phyloP scores from a whole-genome alignment of 2,797 vertebrate genomes.

The Paguma larvata region DNA sequence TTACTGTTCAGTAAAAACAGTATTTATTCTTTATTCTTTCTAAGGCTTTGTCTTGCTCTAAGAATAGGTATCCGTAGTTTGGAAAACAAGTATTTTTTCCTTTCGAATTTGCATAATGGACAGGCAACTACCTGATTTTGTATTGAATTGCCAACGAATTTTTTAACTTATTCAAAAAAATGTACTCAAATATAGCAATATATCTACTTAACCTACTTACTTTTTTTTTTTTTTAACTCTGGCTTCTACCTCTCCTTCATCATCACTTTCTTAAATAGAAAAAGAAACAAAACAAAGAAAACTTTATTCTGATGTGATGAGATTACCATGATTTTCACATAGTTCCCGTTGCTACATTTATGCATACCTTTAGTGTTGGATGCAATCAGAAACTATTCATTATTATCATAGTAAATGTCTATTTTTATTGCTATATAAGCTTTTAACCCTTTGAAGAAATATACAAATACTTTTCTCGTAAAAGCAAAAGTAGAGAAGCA shows the following conservation, averaged over 20 bases:
- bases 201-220: background rate
- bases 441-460: background rate
- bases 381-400: background rate
- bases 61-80: background rate
- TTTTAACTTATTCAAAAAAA: background rate
- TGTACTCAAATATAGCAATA: background rate
- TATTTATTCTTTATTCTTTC: background rate
- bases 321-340: background rate
- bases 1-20: background rate
- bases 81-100: background rate
- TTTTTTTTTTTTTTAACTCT: background rate
- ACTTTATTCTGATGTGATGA: background rate
- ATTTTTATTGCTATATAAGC: background rate
- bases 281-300: background rate
- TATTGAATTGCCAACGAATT: background rate
- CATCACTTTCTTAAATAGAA: constrained; percentile 37
- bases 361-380: background rate
- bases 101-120: background rate
- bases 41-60: background rate
- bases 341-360: background rate
- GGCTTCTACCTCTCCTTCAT: background rate
- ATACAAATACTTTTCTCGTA: background rate
- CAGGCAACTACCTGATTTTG: background rate
- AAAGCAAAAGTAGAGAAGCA: background rate
- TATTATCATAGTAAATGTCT: background rate